Evolutionary conservation across 2,797 vertebrate genomes (phyloP), one percentile per base, ranked within the genome.

Genomic region (Acipenser ruthenus): DNA sequence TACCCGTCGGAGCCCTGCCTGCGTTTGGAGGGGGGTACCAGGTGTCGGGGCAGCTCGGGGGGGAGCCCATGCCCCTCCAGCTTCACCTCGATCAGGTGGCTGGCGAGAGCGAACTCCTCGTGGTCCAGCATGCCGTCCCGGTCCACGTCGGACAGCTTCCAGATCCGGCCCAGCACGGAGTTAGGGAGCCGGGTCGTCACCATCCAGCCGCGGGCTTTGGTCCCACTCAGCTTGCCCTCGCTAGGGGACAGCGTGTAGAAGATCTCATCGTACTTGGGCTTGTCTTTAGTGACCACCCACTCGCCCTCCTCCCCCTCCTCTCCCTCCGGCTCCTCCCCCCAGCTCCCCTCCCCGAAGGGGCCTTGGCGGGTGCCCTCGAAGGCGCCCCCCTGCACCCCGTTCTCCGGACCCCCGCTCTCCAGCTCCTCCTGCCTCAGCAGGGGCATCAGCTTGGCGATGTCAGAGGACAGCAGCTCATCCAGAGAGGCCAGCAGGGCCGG

Each of bases 221-320:
- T 88, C 72, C 95, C 94, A 0, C 92, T 97, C 73, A 97, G 87
- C 78, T 97, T 97, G 15, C 95, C 95, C 49, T 96, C 93, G 0
- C 86, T 87, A 0, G 94, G 94, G 0, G 92, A 87, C 7, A 97
- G 84, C 78, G 94, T 96, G 71, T 96, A 96, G 87, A 97, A 97
- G 84, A 97, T 95, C 74, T 97, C 94, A 0, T 97, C 94, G 0
- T 97, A 97, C 59, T 97, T 97, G 76, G 94, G 89, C 75, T 97
- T 97, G 87, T 97, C 94, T 77, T 95, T 96, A 63, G 87, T 96
- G 78, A 96, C 95, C 67, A 95, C 90, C 95, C 95, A 97, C 0
- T 88, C 82, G 3, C 87, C 91, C 0, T 86, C 86, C 0, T 76
- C 71, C 0, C 0, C 71, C 75, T 51, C 80, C 82, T 48, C 87